A percentile compares a stretch with the other conserved stretches of the same genome.
Conservation (phyloP, 2,888 invertebrate genomes). For the Timema cristinae region DNA sequence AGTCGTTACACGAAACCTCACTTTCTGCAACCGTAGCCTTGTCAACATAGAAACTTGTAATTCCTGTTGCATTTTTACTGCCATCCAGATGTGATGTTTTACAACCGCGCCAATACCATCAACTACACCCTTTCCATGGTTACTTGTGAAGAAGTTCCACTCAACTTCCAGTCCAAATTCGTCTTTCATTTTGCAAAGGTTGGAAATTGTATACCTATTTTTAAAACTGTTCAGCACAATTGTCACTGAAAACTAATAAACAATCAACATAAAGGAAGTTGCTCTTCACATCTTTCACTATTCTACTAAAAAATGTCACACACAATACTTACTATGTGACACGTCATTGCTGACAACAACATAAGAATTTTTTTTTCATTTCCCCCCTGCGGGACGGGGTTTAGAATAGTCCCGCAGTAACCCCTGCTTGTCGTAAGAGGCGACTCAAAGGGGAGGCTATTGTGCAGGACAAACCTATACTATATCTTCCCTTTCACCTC, state of each 20-base stretch:
- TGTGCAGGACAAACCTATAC: too few species aligned
- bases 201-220: constrained; percentile 9
- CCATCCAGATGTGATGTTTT: constrained; percentile 7
- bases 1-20: neutral
- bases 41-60: constrained; percentile 6
- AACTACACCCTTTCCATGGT: neutral
- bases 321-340: constrained; percentile 10
- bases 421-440: too few species aligned
- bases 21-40: neutral
- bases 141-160: constrained; percentile 9
- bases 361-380: neutral
- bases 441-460: too few species aligned
- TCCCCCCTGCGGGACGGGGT: too few species aligned
- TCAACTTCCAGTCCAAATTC: neutral
- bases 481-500: too few species aligned
- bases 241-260: neutral
- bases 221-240: constrained; percentile 4
- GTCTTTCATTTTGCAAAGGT: neutral
- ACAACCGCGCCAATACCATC: neutral
- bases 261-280: neutral
- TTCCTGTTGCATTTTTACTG: constrained; percentile 1
- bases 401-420: too few species aligned
- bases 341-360: constrained; percentile 9
- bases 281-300: neutral
- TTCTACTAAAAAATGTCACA: neutral